Conservation (phyloP, 1,140 invertebrate species). For the Zaprionus gabonicus region DNA sequence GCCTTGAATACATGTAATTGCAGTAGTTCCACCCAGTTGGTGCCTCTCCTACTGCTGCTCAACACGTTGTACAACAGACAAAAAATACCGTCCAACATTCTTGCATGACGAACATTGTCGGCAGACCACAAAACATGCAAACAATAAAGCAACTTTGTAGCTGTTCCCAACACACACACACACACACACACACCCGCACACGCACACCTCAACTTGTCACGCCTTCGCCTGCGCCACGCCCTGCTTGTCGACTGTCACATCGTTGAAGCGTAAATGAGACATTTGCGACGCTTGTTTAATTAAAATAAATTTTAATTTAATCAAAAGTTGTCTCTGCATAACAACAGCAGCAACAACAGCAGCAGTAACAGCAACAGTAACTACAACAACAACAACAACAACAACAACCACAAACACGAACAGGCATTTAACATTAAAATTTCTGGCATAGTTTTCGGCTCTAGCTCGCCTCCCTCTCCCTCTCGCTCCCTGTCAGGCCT, state of each 20-base stretch:
- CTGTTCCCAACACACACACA: neutral
- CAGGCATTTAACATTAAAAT: constrained; percentile 78
- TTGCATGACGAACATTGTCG: constrained; percentile 60
- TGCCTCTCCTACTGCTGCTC: constrained; percentile 56
- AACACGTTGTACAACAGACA: constrained; percentile 13
- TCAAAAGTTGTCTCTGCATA: constrained; percentile 63
- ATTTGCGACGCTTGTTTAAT: constrained; percentile 82
- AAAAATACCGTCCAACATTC: constrained; percentile 48
- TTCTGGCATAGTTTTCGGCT: constrained; percentile 73
- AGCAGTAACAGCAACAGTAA: constrained; percentile 6
- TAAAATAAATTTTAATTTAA: constrained; percentile 83
- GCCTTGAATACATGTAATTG: constrained; percentile 68
- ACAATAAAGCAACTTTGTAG: constrained; percentile 59
- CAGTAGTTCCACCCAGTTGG: constrained; percentile 50
- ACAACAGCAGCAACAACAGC: constrained; percentile 20
- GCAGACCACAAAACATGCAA: constrained; percentile 73
- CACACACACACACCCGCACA: constrained; percentile 1
- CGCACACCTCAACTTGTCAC: neutral
- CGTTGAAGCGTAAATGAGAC: constrained; percentile 82
- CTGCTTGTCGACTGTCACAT: constrained; percentile 56
- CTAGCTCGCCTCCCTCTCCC: neutral
- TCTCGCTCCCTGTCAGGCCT: constrained; percentile 4
- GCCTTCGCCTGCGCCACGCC: constrained; percentile 5
- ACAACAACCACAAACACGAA: constrained; percentile 37
- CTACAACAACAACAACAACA: too few relatives aligned